Evolutionary conservation across 2,797 vertebrate species (phyloP).

Genomic region (Craterocephalus amniculus): DNA sequence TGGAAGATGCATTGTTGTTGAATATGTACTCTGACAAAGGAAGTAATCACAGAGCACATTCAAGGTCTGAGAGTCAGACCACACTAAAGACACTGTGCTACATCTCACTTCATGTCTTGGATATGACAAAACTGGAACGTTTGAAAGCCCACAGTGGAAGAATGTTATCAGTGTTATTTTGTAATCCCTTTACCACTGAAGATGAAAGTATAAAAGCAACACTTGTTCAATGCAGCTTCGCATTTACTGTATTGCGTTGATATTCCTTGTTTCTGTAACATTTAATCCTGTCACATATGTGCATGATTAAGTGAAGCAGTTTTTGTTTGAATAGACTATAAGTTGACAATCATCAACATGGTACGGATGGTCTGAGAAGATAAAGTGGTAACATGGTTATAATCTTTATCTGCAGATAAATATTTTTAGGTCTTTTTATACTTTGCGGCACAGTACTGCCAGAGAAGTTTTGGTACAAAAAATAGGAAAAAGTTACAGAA

Average conservation of each 20-base stretch:
- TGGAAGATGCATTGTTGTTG: neutral
- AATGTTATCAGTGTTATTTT: neutral
- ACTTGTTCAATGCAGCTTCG: neutral
- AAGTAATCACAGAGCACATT: neutral
- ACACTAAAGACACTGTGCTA: neutral
- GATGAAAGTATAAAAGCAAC: neutral
- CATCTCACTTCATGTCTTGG: neutral
- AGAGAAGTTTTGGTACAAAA: neutral
- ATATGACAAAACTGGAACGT: neutral
- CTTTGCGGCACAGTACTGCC: neutral
- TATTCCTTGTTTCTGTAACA: too few relatives aligned
- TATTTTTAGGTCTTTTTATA: neutral
- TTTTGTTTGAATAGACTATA: too few relatives aligned
- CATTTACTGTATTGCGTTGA: neutral
- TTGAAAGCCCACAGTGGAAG: too few relatives aligned
- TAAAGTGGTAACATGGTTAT: neutral
- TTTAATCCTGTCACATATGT: neutral
- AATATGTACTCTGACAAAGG: neutral
- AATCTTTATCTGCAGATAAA: neutral
- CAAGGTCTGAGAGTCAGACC: neutral
- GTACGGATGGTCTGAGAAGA: neutral
- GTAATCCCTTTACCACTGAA: neutral
- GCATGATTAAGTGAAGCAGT: neutral
- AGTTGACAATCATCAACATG: too few relatives aligned
- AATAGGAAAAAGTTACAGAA: neutral